A percentile compares a stretch with the other conserved stretches of the same genome.
phyloP scores from a whole-genome alignment of 2,888 invertebrate genomes.

The Shargacucullia verbasci region DNA sequence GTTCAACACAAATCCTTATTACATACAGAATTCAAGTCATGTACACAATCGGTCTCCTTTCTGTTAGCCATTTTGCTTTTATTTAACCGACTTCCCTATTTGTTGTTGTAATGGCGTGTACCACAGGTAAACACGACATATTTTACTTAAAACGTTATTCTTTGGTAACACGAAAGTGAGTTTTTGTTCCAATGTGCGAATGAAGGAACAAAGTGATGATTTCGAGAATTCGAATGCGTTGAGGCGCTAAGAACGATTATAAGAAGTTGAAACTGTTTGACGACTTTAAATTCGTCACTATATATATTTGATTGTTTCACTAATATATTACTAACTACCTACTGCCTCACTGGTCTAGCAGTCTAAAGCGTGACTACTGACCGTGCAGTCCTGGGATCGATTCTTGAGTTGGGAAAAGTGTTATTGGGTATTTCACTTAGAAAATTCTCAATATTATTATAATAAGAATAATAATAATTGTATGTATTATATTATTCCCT shows the following conservation, averaged over 20 bases:
- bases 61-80: conserved; percentile 59
- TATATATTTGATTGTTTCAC: too few species aligned
- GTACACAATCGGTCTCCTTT: conserved; percentile 66
- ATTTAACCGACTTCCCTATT: conserved; percentile 60
- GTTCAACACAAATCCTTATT: conserved; percentile 57
- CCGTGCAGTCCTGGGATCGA: too few species aligned
- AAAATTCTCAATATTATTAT: too few species aligned
- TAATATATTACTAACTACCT: too few species aligned
- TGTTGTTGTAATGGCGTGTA: conserved; percentile 52
- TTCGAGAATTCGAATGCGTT: conserved; percentile 38
- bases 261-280: not conserved
- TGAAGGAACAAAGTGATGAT: conserved; percentile 36
- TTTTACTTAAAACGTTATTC: conserved; percentile 29
- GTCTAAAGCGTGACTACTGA: too few species aligned
- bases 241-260: conserved; percentile 20
- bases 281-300: not conserved
- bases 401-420: too few species aligned
- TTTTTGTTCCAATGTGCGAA: conserved; percentile 30
- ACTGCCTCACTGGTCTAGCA: too few species aligned
- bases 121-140: conserved; percentile 31
- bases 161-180: conserved; percentile 19
- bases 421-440: too few species aligned
- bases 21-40: conserved; percentile 64
- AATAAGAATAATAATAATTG: too few species aligned
- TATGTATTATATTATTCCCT: too few species aligned